These are phyloP conservation scores for Panopea generosa DNA, from an alignment of 2,888 invertebrate species.

Conservation along the genomic window DNA sequence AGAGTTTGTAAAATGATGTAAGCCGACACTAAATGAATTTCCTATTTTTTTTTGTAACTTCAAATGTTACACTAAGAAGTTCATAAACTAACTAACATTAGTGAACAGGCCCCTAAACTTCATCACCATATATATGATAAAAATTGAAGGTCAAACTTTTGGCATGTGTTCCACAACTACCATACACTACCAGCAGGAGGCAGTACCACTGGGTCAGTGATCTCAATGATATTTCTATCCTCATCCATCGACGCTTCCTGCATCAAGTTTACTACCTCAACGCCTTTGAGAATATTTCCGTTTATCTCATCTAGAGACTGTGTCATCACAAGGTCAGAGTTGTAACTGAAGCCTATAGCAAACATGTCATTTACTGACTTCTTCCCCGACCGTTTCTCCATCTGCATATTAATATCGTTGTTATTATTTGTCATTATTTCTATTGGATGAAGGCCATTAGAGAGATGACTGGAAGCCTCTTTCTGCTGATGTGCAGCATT, in stretches of 20 bases:
- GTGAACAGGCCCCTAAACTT: no score
- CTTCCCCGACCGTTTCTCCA: slow-evolving; percentile 7
- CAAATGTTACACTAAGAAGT: no score
- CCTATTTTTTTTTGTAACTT: no score
- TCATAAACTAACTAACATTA: no score
- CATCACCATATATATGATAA: no score
- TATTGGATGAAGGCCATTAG: neutral
- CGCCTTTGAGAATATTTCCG: slow-evolving; percentile 24
- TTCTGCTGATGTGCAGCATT: slow-evolving; percentile 19
- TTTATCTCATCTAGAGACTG: slow-evolving; percentile 29
- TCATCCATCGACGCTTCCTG: slow-evolving; percentile 31
- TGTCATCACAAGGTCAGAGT: slow-evolving; percentile 40
- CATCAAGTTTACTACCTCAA: slow-evolving; percentile 15
- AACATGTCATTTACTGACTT: slow-evolving; percentile 29
- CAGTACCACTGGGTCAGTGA: slow-evolving; percentile 16
- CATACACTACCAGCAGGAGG: slow-evolving; percentile 47
- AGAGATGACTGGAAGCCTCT: neutral
- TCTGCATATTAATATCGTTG: neutral
- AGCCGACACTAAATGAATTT: no score
- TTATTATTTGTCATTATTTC: neutral
- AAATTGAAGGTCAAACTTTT: no score
- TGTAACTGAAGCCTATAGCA: slow-evolving; percentile 59
- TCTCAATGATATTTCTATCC: slow-evolving; percentile 38
- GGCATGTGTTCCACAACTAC: slow-evolving; percentile 9
- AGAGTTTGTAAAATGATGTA: no score